Percentiles rank a stretch among this genome's conserved stretches.
phyloP scores from a whole-genome alignment of 1,140 invertebrate species.

The Macrosteles quadrilineatus region DNA sequence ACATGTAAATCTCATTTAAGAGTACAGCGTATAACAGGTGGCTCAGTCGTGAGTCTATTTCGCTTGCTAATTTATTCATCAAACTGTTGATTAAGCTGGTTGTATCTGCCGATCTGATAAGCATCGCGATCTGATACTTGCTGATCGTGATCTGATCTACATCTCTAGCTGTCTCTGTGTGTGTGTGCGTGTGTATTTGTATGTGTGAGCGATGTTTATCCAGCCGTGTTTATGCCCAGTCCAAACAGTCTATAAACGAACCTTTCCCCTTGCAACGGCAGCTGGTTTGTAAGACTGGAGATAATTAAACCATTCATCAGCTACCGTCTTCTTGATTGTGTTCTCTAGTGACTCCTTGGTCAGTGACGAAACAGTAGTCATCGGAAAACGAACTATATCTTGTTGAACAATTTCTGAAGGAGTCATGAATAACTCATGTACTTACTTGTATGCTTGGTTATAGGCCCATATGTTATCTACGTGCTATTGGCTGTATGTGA shows the following conservation, averaged over 20 bases:
- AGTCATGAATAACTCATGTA: no score
- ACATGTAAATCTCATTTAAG: not conserved
- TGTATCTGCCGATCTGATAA: not conserved
- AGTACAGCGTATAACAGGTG: not conserved
- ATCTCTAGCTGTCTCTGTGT: not conserved
- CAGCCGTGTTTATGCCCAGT: not conserved
- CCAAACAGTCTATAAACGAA: constrained; percentile 5
- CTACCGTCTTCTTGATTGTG: not conserved
- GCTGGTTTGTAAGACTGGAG: not conserved
- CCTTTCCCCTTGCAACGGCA: not conserved
- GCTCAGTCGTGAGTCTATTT: not conserved
- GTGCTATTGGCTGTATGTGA: no score
- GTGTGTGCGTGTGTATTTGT: constrained; percentile 11
- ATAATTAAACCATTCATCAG: constrained; percentile 5
- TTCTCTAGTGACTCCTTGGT: not conserved
- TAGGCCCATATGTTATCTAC: no score
- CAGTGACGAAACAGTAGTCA: no score
- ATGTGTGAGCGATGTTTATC: not conserved
- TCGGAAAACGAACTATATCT: no score
- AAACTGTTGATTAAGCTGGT: not conserved
- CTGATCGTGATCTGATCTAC: no score
- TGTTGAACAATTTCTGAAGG: no score
- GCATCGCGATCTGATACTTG: no score
- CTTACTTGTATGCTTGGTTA: no score
- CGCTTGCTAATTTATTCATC: constrained; percentile 2